Conservation (phyloP, 2,888 invertebrate genomes). For the Belgica antarctica region DNA sequence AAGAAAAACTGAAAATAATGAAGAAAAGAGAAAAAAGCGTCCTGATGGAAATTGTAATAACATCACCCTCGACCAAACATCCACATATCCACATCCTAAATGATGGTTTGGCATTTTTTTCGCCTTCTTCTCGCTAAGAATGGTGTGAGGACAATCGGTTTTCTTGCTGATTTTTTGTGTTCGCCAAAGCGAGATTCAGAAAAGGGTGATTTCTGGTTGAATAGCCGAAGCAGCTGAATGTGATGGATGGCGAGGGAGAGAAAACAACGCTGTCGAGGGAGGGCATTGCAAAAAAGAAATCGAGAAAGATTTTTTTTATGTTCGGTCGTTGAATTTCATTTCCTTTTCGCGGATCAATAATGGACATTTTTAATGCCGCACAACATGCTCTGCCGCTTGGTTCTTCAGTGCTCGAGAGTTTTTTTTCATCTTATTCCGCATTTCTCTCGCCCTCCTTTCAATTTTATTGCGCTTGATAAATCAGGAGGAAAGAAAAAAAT, state of each 20-base stretch:
- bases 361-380: slow-evolving; percentile 43
- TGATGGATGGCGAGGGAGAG: slow-evolving; percentile 27
- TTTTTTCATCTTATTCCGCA: slow-evolving; percentile 19
- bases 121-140: background rate
- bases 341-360: slow-evolving; percentile 43
- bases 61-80: slow-evolving; percentile 33
- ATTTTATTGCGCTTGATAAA: background rate
- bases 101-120: slow-evolving; percentile 43
- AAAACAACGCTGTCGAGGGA: background rate
- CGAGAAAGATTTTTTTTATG: slow-evolving; percentile 13
- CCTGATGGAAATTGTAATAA: slow-evolving; percentile 42
- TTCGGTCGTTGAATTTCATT: slow-evolving; percentile 17
- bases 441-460: background rate
- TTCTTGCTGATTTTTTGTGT: background rate
- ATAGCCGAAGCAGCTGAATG: slow-evolving; percentile 29
- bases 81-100: slow-evolving; percentile 43
- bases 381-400: slow-evolving; percentile 29
- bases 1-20: slow-evolving; percentile 42
- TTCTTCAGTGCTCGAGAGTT: too few species aligned
- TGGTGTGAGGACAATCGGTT: slow-evolving; percentile 27
- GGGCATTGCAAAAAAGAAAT: background rate
- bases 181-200: background rate
- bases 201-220: slow-evolving; percentile 30
- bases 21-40: slow-evolving; percentile 29
- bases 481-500: background rate